Evolutionary conservation across 2,797 vertebrate species (phyloP).

Genomic region (Microtus agrestis): DNA sequence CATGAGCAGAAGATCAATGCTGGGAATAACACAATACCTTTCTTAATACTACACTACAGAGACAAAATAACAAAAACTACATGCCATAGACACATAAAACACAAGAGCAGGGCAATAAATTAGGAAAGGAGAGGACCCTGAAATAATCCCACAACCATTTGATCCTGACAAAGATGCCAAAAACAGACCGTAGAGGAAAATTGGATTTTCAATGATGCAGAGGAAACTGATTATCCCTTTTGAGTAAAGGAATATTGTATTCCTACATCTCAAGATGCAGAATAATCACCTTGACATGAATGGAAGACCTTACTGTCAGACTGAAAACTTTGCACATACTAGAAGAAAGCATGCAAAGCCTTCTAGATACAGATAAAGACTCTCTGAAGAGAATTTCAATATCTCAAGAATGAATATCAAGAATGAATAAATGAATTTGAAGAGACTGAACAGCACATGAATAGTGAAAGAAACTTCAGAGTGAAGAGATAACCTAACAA

Average conservation of each 20-base stretch:
- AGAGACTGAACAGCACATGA: background rate
- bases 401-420: background rate
- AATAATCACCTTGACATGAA: background rate
- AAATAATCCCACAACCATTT: too few relatives aligned
- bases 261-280: too few relatives aligned
- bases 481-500: background rate
- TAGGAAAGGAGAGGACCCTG: background rate
- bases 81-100: background rate
- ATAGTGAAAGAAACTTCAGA: background rate
- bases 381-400: background rate
- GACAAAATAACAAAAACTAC: background rate
- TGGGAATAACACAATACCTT: background rate
- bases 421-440: background rate
- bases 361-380: background rate
- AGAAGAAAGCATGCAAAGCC: background rate
- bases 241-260: background rate
- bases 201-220: too few relatives aligned
- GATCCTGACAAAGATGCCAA: background rate
- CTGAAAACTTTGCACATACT: background rate
- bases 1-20: background rate
- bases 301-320: background rate
- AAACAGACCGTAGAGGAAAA: background rate
- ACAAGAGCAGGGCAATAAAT: background rate
- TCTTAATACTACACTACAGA: background rate
- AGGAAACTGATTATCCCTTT: background rate